Base-by-base conservation (phyloP, 2,888 invertebrate genomes). In the Polydrusus pterygomalis region DNA sequence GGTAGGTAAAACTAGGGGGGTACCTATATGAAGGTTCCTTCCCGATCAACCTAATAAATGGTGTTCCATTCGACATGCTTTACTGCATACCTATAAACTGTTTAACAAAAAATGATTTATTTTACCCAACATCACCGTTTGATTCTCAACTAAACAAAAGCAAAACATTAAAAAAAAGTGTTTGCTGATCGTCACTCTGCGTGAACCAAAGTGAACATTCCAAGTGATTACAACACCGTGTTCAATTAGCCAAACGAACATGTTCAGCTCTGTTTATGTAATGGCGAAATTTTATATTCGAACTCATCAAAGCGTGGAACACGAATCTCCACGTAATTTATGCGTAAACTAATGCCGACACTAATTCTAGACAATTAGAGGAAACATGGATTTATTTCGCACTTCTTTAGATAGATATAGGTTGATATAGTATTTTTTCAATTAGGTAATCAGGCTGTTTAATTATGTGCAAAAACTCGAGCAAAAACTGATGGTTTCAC, bases 231-330 rank as follows among this genome's bases (percentile, higher is more conserved):
- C 73, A 49, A 73, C 73, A 79, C 77, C 80, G 79, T 79, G 81
- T 80, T 80, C 80, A 82, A 82, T 82, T 81, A 82, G 81, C 80
- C 77, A 79, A 79, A 79, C 80, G 77, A 79, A 78, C 79, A 80
- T 80, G 80, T 79, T 78, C 71, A 77, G 78, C 78, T 71, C 75
- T 79, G 79, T 80, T 80, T 81, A 77, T 79, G 70, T 81, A 81
- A 81, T 79, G 74, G 78, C 79, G 76, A 80, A 79, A 79, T 79
- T 79, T 79, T 79, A 77, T 74, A 75, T 71, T 73, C 75, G 72
- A 73, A 68, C 65, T 69, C 79, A 78, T 73, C 77, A 69, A 70
- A 81, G 80, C 80, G 79, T 80, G 79, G 77, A 80, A 70, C 81
- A 81, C 77, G 80, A 80, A 81, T 78, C 75, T 34, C 51, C 54